Evolutionary conservation across 1,140 invertebrate genomes (phyloP).

Genomic region (Zaprionus lachaisei): DNA sequence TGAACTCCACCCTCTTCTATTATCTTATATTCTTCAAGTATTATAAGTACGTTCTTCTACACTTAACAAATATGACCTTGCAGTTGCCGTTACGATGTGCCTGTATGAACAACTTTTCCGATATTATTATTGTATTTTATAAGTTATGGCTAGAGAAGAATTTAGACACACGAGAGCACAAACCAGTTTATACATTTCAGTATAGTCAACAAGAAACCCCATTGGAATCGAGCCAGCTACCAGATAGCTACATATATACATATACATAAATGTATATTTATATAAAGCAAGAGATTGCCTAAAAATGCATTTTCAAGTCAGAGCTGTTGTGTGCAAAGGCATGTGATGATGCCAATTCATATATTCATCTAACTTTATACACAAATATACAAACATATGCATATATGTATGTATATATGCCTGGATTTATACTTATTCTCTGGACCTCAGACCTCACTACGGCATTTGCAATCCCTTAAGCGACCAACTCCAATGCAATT

Average conservation of each 20-base stretch:
- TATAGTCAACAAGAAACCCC: background rate
- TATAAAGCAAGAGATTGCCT: background rate
- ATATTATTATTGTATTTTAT: constrained; percentile 17
- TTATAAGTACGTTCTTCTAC: constrained; percentile 20
- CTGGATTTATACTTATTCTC: background rate
- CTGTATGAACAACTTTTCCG: constrained; percentile 5
- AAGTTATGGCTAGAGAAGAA: constrained; percentile 1
- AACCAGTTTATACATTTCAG: background rate
- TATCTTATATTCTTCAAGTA: constrained; percentile 11
- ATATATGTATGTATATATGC: background rate
- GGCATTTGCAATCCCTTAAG: constrained; percentile 1
- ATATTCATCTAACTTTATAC: background rate
- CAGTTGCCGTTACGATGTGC: constrained; percentile 22
- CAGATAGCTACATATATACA: background rate
- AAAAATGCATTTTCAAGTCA: background rate
- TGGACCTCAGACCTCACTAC: background rate
- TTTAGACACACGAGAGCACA: background rate
- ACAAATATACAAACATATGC: background rate
- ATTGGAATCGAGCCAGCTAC: background rate
- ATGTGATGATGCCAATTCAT: background rate
- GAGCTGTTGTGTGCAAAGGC: no score
- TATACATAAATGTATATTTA: background rate
- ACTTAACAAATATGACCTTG: constrained; percentile 12
- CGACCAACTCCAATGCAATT: constrained; percentile 1
- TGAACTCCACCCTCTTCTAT: background rate